Evolutionary conservation across 2,888 invertebrate species (phyloP).

Genomic region (Nymphalis polychloros): DNA sequence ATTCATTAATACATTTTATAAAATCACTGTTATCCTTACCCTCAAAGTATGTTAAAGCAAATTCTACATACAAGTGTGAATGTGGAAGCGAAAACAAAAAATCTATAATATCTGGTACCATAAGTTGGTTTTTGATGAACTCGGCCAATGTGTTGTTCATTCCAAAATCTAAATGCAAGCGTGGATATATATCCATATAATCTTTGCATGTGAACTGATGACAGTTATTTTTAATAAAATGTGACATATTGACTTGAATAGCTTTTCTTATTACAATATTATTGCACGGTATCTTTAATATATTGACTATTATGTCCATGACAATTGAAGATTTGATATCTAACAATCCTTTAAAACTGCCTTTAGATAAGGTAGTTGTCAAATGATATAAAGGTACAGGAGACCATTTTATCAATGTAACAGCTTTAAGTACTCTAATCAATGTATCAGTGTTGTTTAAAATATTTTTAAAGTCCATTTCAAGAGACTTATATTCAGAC

Average conservation of each 20-base stretch:
- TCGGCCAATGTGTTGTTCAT: constrained; percentile 44
- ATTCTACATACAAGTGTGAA: constrained; percentile 51
- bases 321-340: constrained; percentile 37
- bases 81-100: constrained; percentile 48
- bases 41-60: constrained; percentile 54
- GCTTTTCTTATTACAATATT: constrained; percentile 64
- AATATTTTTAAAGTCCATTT: constrained; percentile 45
- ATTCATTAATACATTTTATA: constrained; percentile 49
- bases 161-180: constrained; percentile 45
- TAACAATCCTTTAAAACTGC: constrained; percentile 39
- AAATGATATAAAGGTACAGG: constrained; percentile 67
- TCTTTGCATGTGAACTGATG: constrained; percentile 53
- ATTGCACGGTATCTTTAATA: constrained; percentile 66
- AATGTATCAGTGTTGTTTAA: constrained; percentile 49
- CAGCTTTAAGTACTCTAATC: constrained; percentile 51
- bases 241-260: constrained; percentile 54
- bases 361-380: constrained; percentile 52
- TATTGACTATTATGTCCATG: constrained; percentile 46
- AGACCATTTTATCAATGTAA: constrained; percentile 63
- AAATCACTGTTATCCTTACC: constrained; percentile 48
- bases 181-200: constrained; percentile 48
- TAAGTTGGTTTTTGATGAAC: constrained; percentile 42
- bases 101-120: constrained; percentile 42
- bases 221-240: constrained; percentile 57
- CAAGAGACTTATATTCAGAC: constrained; percentile 47